phyloP scores from a whole-genome alignment of 2,888 invertebrate species.

The Drosophila mercatorum region DNA sequence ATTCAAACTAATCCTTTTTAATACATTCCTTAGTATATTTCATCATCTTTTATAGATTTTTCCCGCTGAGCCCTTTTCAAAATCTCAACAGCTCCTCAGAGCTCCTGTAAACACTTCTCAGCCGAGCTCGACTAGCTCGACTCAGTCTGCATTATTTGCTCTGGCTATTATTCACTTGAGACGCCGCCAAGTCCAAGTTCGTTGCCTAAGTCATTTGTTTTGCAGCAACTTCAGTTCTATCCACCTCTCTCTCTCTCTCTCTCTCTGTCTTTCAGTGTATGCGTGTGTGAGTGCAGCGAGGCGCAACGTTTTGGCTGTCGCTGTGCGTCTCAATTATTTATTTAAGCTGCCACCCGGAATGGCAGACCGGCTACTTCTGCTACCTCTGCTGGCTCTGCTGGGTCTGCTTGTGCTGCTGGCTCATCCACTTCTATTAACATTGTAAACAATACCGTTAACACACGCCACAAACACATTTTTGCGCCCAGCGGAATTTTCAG shows the following conservation, averaged over 20 bases:
- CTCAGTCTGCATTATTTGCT: slow-evolving; percentile 6
- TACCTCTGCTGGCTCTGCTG: background rate
- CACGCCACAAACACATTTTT: slow-evolving; percentile 45
- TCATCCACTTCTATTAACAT: slow-evolving; percentile 69
- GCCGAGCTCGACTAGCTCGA: background rate
- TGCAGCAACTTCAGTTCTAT: background rate
- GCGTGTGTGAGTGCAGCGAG: slow-evolving; percentile 51
- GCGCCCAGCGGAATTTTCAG: slow-evolving; percentile 40
- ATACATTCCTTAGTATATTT: too few relatives aligned
- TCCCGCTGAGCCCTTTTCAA: background rate
- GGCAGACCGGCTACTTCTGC: slow-evolving; percentile 2
- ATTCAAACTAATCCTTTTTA: too few relatives aligned
- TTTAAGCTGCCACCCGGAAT: slow-evolving; percentile 69
- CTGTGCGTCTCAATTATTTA: slow-evolving; percentile 71
- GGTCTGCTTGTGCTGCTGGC: background rate
- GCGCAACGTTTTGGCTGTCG: slow-evolving; percentile 57
- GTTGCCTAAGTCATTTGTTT: slow-evolving; percentile 74
- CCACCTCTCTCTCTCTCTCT: too few relatives aligned
- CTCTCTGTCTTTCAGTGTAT: background rate
- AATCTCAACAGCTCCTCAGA: background rate
- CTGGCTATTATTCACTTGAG: slow-evolving; percentile 26
- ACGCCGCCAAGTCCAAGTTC: slow-evolving; percentile 48
- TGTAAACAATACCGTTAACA: slow-evolving; percentile 81
- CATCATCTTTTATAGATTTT: too few relatives aligned
- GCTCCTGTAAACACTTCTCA: background rate